Base-by-base conservation (phyloP, 2,888 invertebrate species). In the Lysandra bellargus region DNA sequence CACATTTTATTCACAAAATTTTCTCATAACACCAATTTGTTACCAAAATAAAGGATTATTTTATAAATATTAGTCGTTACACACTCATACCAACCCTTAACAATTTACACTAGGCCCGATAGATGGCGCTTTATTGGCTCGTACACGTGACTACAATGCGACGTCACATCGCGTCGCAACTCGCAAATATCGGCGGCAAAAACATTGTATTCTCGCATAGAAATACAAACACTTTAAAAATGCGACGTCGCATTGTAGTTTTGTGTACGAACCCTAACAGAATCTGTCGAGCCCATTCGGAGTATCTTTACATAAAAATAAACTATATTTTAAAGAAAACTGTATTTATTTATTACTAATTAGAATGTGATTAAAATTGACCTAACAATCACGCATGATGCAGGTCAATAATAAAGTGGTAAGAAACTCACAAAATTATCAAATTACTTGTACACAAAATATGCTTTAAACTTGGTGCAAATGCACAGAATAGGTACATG, bases 31-130 rank as follows among this genome's bases (percentile, higher is more conserved):
- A 93, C 92, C 92, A 92, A 93, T 92, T 91, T 91, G 90, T 92
- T 93, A 94, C 91, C 93, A 94, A 94, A 94, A 93, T 94, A 94
- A 93, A 91, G 89, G 90, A 90, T 91, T 91, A 90, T 91, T 91
- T 85, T 90, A 90, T 4, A 17, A 14, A 91, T 89, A 91, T 92
- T 93, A 93, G 91, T 92, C 91, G 91, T 91, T 23, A 23, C 23
- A 92, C 91, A 92, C 92, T 90, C 90, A 89, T 88, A 87, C 90
- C 90, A 86, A 82, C 76, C 76, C 57, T 84, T 89, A 92, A 92
- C 92, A 92, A 92, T 90, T 89, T 89, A 89, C 82, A 84, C 84
- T 83, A 84, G 82, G 80, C 82, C 76, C 57, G 76, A 76, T 30
- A 76, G 53, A 57, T 57, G 33, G 57, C 76, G 76, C 84, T 85